Conservation (phyloP, 2,113 vertebrate species). For the Alethe castanea region DNA sequence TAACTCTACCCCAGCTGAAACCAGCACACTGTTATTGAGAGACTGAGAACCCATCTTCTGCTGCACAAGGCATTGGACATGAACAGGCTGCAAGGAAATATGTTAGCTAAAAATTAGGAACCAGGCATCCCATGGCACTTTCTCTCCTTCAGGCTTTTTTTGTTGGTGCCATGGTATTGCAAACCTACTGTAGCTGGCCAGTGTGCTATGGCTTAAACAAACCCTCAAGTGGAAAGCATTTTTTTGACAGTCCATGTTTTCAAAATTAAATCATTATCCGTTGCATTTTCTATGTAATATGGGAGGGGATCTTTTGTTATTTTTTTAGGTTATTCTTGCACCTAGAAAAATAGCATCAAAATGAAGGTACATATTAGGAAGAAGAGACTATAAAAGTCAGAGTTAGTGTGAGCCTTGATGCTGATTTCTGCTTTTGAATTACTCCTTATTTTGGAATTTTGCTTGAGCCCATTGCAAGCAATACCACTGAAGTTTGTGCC, state of each 20-base stretch:
- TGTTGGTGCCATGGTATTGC: not conserved
- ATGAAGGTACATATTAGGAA: not conserved
- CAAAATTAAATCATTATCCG: not conserved
- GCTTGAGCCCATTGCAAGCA: not conserved
- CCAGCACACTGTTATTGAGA: not conserved
- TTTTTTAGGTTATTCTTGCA: not conserved
- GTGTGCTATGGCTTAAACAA: not conserved
- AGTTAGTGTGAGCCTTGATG: accelerated
- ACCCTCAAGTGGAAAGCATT: not conserved
- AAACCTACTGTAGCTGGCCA: not conserved
- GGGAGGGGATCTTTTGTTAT: not conserved
- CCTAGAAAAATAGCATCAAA: not conserved
- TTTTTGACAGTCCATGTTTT: not conserved
- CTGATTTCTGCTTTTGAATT: not conserved
- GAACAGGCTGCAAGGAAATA: not conserved
- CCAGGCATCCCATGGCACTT: not conserved
- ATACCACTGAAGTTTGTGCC: accelerated
- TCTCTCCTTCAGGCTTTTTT: not conserved
- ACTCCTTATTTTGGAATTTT: not conserved
- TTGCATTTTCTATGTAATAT: not conserved
- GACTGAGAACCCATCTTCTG: not conserved
- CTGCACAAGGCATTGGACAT: not conserved
- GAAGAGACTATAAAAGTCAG: not conserved
- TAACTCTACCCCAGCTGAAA: not conserved
- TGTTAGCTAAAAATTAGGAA: not conserved